These are phyloP conservation scores for Drosophila nr. medialis DNA, from an alignment of 2,888 invertebrate genomes.

Conservation along the genomic window DNA sequence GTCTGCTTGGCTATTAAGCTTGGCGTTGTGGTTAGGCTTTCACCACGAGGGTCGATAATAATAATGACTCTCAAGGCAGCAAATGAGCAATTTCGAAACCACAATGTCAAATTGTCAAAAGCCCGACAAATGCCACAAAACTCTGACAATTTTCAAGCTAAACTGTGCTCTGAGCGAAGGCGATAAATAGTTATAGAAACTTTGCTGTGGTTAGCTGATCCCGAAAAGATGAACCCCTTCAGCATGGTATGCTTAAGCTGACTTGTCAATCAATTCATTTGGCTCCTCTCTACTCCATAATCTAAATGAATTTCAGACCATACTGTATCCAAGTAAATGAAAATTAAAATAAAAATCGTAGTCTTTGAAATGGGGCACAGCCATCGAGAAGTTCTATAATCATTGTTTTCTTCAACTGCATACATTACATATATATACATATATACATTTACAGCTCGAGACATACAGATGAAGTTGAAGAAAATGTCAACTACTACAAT, in stretches of 20 bases:
- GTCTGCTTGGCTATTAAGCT: background rate
- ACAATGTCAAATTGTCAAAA: background rate
- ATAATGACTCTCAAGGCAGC: background rate
- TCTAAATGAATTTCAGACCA: background rate
- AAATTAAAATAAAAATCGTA: background rate
- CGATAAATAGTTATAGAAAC: background rate
- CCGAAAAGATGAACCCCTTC: background rate
- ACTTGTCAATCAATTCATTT: background rate
- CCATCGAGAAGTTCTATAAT: background rate
- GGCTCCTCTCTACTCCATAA: too few species aligned
- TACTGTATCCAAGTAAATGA: background rate
- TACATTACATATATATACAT: too few species aligned
- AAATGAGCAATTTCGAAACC: constrained; percentile 1
- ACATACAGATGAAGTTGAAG: background rate
- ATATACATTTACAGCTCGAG: background rate
- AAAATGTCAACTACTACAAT: background rate
- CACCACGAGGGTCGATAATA: background rate
- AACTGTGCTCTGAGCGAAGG: background rate
- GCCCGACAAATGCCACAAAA: background rate
- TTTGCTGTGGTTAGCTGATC: background rate
- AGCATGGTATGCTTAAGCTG: background rate
- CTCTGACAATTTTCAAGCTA: background rate
- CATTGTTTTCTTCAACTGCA: background rate
- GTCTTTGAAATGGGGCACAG: too few species aligned
- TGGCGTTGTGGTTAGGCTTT: background rate